Conservation (phyloP, 2,888 invertebrate species). For the Nephrotoma flavescens region DNA sequence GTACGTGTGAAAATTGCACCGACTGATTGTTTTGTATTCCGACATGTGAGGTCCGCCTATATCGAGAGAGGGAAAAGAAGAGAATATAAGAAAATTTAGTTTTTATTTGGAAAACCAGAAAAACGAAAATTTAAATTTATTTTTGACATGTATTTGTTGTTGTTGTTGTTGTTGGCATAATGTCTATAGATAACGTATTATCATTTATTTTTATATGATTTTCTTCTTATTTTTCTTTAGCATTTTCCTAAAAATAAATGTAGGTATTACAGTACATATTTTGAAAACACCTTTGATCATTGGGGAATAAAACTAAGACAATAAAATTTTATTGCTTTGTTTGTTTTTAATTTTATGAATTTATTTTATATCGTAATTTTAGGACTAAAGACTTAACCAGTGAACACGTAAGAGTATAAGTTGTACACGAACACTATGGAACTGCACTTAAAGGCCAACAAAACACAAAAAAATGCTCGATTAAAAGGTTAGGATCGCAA, state of each 20-base stretch:
- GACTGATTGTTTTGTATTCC: conserved; percentile 77
- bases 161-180: background rate
- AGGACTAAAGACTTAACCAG: no score
- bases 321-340: background rate
- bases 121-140: background rate
- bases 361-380: background rate
- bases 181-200: background rate
- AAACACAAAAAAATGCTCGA: no score
- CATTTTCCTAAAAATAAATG: background rate
- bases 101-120: conserved; percentile 1
- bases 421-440: no score
- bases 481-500: no score
- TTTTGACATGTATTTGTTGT: background rate
- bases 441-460: no score
- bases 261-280: background rate
- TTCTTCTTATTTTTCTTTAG: background rate
- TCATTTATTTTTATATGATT: background rate
- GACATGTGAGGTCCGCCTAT: conserved; percentile 82
- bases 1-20: conserved; percentile 81
- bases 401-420: no score
- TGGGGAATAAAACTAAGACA: background rate
- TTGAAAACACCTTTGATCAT: background rate
- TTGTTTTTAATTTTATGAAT: background rate
- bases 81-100: background rate
- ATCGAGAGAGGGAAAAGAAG: conserved; percentile 12